Evolutionary conservation across 2,797 vertebrate species (phyloP), one percentile per base, ranked within the genome.

Genomic region (Vultur gryphus): DNA sequence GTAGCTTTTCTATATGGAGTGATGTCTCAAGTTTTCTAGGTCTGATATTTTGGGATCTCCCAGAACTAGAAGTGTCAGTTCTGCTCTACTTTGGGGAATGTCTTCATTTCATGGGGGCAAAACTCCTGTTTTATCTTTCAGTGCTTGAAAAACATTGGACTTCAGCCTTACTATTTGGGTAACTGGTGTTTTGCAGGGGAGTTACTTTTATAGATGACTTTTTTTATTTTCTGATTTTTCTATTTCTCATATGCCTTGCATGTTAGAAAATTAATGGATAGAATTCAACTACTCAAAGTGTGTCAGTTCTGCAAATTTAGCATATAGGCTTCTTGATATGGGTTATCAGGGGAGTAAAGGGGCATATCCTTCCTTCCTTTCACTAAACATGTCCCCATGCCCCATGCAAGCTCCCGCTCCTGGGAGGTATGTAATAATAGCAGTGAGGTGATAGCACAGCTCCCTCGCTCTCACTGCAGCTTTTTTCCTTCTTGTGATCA

Each of bases 1-100:
- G 20, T 77, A 89, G 33, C 23, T 93, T 87, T 96, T 92, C 84
- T 93, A 13, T 81, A 83, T 58, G 46, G 49, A 92, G 41, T 65
- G 57, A 69, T 72, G 52, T 83, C 76, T 95, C 84, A 84, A 51
- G 79, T 95, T 97, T 97, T 96, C 90, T 95, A 91, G 95, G 94
- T 93, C 93, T 96, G 95, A 69, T 97, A 96, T 96, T 96, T 95
- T 95, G 61, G 35, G 91, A 91, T 89, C 84, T 95, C 39, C 51
- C 49, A 96, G 95, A 95, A 91, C 92, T 84, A 49, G 79, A 89
- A 95, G 91, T 91, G 93, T 95, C 72, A 93, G 71, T 91, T 95
- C 90, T 92, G 95, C 37, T 96, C 96, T 88, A 84, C 91, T 95
- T 97, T 86, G 48, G 71, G 19, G 82, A 84, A 76, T 58, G 49